Evolutionary conservation across 2,113 vertebrate genomes (phyloP).

Genomic region (Calonectris borealis): DNA sequence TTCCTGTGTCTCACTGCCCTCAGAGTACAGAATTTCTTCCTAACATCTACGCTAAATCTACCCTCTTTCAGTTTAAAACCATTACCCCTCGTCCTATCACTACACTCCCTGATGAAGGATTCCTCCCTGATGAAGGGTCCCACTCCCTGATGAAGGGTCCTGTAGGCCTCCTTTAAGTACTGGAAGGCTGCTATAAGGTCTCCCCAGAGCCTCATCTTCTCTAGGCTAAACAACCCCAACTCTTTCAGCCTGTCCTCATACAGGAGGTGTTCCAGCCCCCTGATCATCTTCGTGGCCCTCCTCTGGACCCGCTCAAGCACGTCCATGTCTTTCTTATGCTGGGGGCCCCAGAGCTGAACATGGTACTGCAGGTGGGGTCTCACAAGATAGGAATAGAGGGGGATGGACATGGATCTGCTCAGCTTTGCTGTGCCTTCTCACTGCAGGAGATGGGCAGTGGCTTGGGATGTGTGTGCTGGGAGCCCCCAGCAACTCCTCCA

Average conservation of each 20-base stretch:
- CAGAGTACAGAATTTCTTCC: not conserved
- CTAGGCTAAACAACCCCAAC: not conserved
- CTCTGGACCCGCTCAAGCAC: not conserved
- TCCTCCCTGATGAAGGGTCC: not conserved
- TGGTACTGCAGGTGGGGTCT: not conserved
- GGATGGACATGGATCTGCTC: not conserved
- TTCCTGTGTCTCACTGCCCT: not conserved
- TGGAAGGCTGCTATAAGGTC: not conserved
- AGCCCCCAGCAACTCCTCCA: not conserved
- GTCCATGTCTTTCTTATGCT: not conserved
- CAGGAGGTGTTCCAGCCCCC: not conserved
- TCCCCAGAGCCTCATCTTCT: not conserved
- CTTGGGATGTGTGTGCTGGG: not conserved
- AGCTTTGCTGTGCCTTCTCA: not conserved
- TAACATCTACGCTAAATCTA: not conserved
- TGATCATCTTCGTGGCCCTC: not conserved
- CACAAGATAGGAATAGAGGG: rapidly evolving
- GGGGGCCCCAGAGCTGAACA: not conserved
- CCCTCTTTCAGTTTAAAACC: not conserved
- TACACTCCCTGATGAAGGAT: not conserved
- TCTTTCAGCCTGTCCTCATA: not conserved
- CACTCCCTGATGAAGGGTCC: not conserved
- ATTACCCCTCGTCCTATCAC: not conserved
- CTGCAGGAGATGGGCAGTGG: not conserved
- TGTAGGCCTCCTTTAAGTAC: not conserved